Evolutionary conservation across 1,140 invertebrate genomes (phyloP).

Genomic region (Lordiphosa mommai): DNA sequence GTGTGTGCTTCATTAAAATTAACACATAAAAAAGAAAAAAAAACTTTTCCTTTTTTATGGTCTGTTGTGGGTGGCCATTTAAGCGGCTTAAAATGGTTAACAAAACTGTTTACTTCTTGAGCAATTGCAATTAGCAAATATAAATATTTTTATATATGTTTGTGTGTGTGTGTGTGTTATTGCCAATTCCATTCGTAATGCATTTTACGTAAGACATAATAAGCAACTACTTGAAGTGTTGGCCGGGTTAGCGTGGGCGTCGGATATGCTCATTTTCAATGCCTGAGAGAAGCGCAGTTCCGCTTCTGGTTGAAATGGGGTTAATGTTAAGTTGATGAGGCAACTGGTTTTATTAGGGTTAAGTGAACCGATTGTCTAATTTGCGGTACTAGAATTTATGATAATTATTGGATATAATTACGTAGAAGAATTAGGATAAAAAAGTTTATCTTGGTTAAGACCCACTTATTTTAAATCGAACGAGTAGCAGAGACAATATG

Average conservation of each 20-base stretch:
- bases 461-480: too few relatives aligned
- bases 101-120: neutral
- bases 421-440: too few relatives aligned
- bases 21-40: neutral
- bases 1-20: neutral
- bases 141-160: neutral
- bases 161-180: neutral
- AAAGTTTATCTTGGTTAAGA: too few relatives aligned
- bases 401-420: too few relatives aligned
- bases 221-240: neutral
- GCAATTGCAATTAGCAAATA: constrained; percentile 7
- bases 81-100: constrained; percentile 2
- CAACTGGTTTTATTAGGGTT: too few relatives aligned
- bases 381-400: too few relatives aligned
- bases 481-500: too few relatives aligned
- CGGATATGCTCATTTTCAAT: constrained; percentile 5
- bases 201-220: constrained; percentile 4
- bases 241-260: constrained; percentile 1
- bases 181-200: neutral
- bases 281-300: constrained; percentile 1
- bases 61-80: constrained; percentile 1
- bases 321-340: too few relatives aligned
- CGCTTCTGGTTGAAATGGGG: neutral
- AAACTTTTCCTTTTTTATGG: neutral
- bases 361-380: too few relatives aligned